Evolutionary conservation across 1,140 invertebrate species (phyloP).

Genomic region (Drosophila ambigua): DNA sequence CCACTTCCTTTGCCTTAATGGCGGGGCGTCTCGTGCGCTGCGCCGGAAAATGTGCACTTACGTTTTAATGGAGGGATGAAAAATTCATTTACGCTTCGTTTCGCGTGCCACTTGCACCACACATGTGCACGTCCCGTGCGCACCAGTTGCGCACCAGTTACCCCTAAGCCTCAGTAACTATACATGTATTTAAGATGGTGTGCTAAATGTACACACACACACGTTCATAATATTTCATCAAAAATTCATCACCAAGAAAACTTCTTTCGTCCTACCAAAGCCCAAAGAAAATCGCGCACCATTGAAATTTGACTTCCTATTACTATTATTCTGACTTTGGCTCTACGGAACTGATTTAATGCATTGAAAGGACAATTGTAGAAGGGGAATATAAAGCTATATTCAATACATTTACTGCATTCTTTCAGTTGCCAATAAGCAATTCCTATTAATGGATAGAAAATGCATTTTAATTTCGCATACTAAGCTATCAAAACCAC

Average conservation of each 20-base stretch:
- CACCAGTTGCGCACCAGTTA: constrained; percentile 49
- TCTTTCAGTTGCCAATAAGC: no score
- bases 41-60: constrained; percentile 82
- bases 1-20: constrained; percentile 50
- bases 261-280: no score
- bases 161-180: constrained; percentile 17
- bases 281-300: no score
- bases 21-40: constrained; percentile 66
- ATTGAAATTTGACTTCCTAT: no score
- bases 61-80: constrained; percentile 82
- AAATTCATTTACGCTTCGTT: constrained; percentile 82
- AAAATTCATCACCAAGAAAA: constrained; percentile 16
- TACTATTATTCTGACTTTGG: no score
- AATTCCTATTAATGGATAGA: no score
- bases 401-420: no score
- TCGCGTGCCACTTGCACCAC: constrained; percentile 71
- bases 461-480: no score
- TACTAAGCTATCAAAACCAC: no score
- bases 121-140: constrained; percentile 64
- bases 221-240: constrained; percentile 36
- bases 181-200: neutral
- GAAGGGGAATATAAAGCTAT: no score
- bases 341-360: no score
- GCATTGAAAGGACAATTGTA: no score
- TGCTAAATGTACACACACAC: constrained; percentile 6